Evolutionary conservation across 2,797 vertebrate genomes (phyloP).

Genomic region (Sebastes ruberrimus): DNA sequence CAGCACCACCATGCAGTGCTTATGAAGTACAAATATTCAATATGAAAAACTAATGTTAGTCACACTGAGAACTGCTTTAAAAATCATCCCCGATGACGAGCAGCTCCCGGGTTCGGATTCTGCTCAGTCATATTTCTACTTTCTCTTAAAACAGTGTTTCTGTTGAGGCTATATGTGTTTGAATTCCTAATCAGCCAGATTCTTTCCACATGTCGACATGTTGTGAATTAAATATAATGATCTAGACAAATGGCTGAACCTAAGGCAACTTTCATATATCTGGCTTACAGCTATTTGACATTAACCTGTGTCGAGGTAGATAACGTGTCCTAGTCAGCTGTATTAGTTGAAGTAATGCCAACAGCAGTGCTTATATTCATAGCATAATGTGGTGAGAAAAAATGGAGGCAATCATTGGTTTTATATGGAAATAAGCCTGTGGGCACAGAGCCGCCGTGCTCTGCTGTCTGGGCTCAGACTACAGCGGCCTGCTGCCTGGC

Average conservation of each 20-base stretch:
- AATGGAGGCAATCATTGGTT: background rate
- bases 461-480: slow-evolving; percentile 22
- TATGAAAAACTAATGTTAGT: background rate
- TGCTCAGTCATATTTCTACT: background rate
- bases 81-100: background rate
- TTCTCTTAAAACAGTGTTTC: background rate
- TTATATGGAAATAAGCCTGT: slow-evolving; percentile 12
- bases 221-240: background rate
- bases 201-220: background rate
- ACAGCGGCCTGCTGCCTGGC: slow-evolving; percentile 8
- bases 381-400: background rate
- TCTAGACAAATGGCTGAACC: background rate
- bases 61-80: background rate
- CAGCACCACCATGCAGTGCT: background rate
- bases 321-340: background rate
- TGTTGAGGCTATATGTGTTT: background rate
- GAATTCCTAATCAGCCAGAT: background rate
- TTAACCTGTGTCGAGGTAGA: background rate
- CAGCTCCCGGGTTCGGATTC: background rate
- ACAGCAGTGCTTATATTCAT: background rate
- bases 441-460: slow-evolving; percentile 8
- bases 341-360: background rate
- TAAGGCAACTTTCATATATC: background rate
- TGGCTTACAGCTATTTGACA: background rate
- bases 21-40: background rate